Conservation (phyloP, 2,113 vertebrate genomes). For the Neolamprologus kungweensis region DNA sequence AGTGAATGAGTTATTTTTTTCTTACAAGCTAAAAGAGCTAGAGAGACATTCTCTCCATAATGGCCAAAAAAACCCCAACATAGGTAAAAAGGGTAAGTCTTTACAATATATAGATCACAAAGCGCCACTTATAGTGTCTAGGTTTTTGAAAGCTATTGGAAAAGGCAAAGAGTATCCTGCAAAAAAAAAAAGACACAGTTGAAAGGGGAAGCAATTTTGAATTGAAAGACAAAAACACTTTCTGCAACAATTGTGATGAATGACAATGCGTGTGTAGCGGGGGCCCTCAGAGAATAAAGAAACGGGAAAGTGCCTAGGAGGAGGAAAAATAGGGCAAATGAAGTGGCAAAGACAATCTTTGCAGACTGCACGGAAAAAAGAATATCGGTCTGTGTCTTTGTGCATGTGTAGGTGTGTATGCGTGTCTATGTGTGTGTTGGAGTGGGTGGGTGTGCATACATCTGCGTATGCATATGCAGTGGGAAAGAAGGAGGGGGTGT, state of each 20-base stretch:
- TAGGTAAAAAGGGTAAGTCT: neutral
- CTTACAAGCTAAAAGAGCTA: neutral
- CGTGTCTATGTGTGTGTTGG: neutral
- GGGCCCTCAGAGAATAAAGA: constrained; percentile 1
- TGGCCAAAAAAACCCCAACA: neutral
- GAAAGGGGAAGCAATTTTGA: constrained; percentile 12
- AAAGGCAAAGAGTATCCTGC: neutral
- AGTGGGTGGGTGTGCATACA: neutral
- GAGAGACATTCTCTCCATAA: neutral
- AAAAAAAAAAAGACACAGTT: neutral
- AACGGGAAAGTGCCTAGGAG: neutral
- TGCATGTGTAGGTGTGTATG: neutral
- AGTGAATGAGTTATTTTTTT: neutral
- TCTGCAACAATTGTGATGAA: constrained; percentile 9
- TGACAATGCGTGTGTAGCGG: neutral
- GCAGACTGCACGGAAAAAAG: neutral
- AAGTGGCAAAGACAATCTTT: neutral
- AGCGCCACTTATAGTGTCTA: neutral
- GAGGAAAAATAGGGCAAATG: constrained; percentile 1
- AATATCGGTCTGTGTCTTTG: neutral
- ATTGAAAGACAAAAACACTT: constrained; percentile 1
- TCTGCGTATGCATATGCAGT: neutral
- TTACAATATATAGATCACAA: neutral
- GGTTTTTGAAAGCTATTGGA: neutral
- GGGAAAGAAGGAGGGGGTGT: constrained; percentile 39